Evolutionary conservation across 2,797 vertebrate genomes (phyloP), one percentile per base, ranked within the genome.

Genomic region (Echiichthys vipera): DNA sequence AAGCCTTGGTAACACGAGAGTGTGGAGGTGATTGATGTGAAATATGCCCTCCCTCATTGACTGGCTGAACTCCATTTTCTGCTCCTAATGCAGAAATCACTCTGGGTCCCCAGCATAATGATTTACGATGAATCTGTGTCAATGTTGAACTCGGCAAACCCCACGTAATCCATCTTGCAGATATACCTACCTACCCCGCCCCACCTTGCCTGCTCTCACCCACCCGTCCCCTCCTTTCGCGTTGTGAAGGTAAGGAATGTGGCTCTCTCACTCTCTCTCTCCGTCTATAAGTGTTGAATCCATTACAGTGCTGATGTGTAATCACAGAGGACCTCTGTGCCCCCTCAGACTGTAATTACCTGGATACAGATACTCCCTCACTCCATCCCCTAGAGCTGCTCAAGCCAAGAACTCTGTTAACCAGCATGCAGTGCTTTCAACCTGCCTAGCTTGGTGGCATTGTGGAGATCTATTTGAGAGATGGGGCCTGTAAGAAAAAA

Each of bases 51-150:
- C 90, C 90, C 92, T 94, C 94, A 95, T 95, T 95, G 94, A 95
- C 94, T 95, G 93, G 90, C 90, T 95, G 95, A 95, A 95, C 95
- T 95, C 95, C 92, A 95, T 95, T 95, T 95, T 95, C 94, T 94
- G 93, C 85, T 94, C 93, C 93, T 95, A 95, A 95, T 95, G 94
- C 93, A 95, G 94, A 95, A 95, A 95, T 95, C 94, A 95, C 93
- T 94, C 91, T 80, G 87, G 93, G 93, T 95, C 94, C 91, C 91
- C 90, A 77, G 94, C 93, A 95, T 95, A 95, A 95, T 95, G 95
- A 95, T 95, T 95, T 95, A 95, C 94, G 92, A 95, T 95, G 94
- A 95, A 95, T 95, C 95, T 95, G 93, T 95, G 95, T 95, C 95
- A 95, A 95, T 95, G 93, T 93, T 95, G 93, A 94, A 95, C 94